Base-by-base conservation (phyloP, 2,888 invertebrate genomes). In the Dermolepida albohirtum region DNA sequence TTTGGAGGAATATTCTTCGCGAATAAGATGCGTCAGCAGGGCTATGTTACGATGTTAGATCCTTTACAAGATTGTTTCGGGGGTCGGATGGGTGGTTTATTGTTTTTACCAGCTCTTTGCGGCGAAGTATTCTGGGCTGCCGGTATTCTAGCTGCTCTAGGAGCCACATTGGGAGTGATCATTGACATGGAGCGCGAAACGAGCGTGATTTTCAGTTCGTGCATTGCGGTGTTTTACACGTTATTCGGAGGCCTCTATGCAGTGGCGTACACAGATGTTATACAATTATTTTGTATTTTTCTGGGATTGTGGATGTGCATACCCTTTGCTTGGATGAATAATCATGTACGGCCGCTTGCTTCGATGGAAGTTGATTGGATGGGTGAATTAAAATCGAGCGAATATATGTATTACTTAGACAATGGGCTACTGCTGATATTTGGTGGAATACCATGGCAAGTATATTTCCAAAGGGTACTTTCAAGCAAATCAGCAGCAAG, bases 81-180 rank as follows among this genome's bases (percentile, higher is more conserved):
- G 17, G 95, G 96, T 83, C 89, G 98, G 73, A 98, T 98, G 96
- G 98, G 98, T 22, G 98, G 98, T 0, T 86, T 98, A 72, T 88
- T 98, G 74, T 98, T 97, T 84, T 86, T 98, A 76, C 98, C 98
- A 2, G 98, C 98, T 0, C 89, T 99, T 1, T 94, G 97, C 78
- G 98, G 98, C 6, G 98, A 98, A 85, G 96, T 97, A 5, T 98
- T 99, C 86, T 98, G 98, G 98, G 97, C 98, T 0, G 98, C 98
- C 0, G 98, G 98, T 64, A 98, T 98, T 76, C 86, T 98, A 64
- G 96, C 98, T 0, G 98, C 98, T 5, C 86, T 98, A 47, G 95
- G 98, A 44, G 97, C 98, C 11, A 98, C 98, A 0, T 85, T 99
- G 70, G 94, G 96, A 34, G 98, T 99, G 64, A 98, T 99, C 82